Percentiles rank a stretch among this genome's conserved stretches.
These are phyloP conservation scores for Aphelenchoides fujianensis DNA, from an alignment of 1,140 invertebrate genomes.

Conservation along the genomic window DNA sequence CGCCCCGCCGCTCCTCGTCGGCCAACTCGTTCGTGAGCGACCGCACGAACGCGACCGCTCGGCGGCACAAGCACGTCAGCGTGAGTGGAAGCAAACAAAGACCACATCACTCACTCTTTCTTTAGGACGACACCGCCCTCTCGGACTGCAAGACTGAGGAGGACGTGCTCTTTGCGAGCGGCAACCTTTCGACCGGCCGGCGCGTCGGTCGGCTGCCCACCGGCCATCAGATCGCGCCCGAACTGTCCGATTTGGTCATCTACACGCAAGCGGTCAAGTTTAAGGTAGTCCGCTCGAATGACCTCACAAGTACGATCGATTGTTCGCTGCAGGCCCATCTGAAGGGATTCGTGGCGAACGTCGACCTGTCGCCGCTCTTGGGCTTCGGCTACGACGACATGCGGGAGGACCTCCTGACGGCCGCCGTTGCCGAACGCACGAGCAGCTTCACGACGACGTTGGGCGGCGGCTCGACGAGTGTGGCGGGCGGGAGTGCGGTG, in stretches of 20 bases:
- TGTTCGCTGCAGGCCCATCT: slow-evolving; percentile 14
- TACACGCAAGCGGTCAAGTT: slow-evolving; percentile 91
- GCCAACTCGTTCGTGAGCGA: slow-evolving; percentile 14
- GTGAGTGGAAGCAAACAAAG: slow-evolving; percentile 4
- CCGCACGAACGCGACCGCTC: slow-evolving; percentile 20
- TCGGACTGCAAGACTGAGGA: slow-evolving; percentile 44
- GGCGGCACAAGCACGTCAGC: slow-evolving; percentile 24
- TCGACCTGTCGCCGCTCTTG: background rate
- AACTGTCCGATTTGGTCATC: slow-evolving; percentile 88
- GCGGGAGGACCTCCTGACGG: background rate
- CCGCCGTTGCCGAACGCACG: background rate
- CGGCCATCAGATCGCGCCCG: slow-evolving; percentile 84
- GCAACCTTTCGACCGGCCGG: background rate
- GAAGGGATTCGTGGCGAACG: slow-evolving; percentile 6
- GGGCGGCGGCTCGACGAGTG: slow-evolving; percentile 26
- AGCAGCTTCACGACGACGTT: slow-evolving; percentile 23
- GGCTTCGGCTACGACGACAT: background rate
- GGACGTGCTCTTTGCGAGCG: slow-evolving; percentile 36
- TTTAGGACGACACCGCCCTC: slow-evolving; percentile 30
- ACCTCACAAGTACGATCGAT: slow-evolving; percentile 5
- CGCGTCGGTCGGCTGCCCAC: slow-evolving; percentile 28
- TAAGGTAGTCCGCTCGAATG: slow-evolving; percentile 63
- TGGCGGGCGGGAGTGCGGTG: background rate
- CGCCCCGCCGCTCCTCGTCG: background rate
- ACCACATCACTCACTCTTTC: no score